Conservation (phyloP, 2,113 vertebrate genomes). For the Callopanchax toddi region DNA sequence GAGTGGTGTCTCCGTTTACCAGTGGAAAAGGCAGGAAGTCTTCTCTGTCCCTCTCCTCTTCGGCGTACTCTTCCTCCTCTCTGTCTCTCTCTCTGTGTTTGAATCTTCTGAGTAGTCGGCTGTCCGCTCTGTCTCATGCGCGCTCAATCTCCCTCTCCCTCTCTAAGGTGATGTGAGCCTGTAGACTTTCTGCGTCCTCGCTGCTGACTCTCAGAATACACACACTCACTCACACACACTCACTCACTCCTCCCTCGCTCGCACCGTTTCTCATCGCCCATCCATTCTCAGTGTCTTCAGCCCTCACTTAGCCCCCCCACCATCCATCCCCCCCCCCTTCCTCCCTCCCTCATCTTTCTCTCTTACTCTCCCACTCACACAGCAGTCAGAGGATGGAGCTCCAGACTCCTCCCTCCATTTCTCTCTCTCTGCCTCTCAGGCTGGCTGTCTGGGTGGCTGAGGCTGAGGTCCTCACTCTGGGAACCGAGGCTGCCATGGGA, state of each 20-base stretch:
- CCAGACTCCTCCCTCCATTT: conserved; percentile 70
- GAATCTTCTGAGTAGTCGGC: conserved; percentile 62
- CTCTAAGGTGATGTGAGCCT: conserved; percentile 68
- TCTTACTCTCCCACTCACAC: conserved; percentile 58
- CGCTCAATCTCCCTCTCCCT: conserved; percentile 58
- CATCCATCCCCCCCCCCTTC: conserved; percentile 26
- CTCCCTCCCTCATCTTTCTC: conserved; percentile 48
- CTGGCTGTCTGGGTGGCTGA: conserved; percentile 64
- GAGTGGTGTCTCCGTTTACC: conserved; percentile 62
- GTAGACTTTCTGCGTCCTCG: conserved; percentile 62
- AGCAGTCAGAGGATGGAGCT: conserved; percentile 66
- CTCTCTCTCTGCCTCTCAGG: conserved; percentile 31
- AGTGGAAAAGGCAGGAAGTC: conserved; percentile 54
- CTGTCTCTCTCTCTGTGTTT: conserved; percentile 26
- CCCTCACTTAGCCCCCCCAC: conserved; percentile 42
- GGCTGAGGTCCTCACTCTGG: conserved; percentile 67
- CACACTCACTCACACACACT: conserved; percentile 49
- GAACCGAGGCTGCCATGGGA: conserved; percentile 62
- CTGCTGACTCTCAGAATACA: conserved; percentile 56
- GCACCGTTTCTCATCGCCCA: conserved; percentile 56
- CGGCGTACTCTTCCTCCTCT: conserved; percentile 21
- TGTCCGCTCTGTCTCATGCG: conserved; percentile 51
- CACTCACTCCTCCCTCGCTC: conserved; percentile 60
- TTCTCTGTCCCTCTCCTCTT: conserved; percentile 51
- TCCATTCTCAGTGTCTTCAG: conserved; percentile 75